phyloP scores from a whole-genome alignment of 2,797 vertebrate species.

The Phoxinus dragarum region DNA sequence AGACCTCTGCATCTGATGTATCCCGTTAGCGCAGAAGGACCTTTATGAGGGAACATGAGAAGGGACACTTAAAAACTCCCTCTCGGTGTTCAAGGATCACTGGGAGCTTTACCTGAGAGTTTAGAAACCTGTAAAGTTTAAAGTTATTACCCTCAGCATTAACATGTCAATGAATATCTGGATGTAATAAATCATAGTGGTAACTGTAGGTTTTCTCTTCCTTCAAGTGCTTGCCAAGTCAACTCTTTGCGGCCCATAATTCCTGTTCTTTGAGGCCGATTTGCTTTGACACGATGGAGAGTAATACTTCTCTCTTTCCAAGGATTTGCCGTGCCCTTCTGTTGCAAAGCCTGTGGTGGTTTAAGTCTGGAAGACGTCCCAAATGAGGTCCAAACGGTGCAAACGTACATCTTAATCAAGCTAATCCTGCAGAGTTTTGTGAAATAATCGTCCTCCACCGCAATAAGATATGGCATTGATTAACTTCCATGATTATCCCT shows the following conservation, averaged over 20 bases:
- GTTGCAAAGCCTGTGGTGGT: constrained; percentile 51
- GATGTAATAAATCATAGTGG: constrained; percentile 32
- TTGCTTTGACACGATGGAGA: constrained; percentile 59
- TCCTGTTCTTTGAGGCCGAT: constrained; percentile 61
- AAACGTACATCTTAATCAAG: constrained; percentile 59
- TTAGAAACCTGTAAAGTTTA: constrained; percentile 7
- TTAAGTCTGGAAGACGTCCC: constrained; percentile 51
- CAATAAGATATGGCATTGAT: constrained; percentile 68
- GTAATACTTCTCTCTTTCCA: constrained; percentile 60
- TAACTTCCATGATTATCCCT: constrained; percentile 48
- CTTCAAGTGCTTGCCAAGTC: constrained; percentile 41
- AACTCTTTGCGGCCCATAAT: constrained; percentile 26
- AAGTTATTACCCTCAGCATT: constrained; percentile 24
- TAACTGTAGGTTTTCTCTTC: constrained; percentile 39
- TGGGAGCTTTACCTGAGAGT: constrained; percentile 1
- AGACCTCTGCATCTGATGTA: neutral
- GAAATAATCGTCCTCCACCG: constrained; percentile 60
- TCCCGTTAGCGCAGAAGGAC: neutral
- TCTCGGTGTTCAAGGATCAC: neutral
- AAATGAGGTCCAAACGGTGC: constrained; percentile 41
- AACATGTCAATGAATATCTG: constrained; percentile 27
- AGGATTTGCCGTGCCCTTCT: constrained; percentile 54
- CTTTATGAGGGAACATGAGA: constrained; percentile 17
- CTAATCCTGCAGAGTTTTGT: constrained; percentile 62
- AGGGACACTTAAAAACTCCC: neutral